Evolutionary conservation across 2,797 vertebrate genomes (phyloP).

Genomic region (Dendrocincla tyrannina): DNA sequence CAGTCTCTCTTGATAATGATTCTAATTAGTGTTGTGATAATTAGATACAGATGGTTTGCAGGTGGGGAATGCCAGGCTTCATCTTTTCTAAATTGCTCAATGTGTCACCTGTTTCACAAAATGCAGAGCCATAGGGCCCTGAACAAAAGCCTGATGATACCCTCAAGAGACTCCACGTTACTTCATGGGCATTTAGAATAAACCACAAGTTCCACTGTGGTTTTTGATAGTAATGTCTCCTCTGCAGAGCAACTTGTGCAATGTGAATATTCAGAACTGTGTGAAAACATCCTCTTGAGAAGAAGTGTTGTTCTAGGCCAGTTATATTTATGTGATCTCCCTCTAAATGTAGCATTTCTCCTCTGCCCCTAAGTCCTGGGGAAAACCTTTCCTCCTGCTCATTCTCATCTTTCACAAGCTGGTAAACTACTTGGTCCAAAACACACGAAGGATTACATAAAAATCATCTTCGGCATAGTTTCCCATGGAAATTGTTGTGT

Average conservation of each 20-base stretch:
- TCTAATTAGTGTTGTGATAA: conserved; percentile 31
- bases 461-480: background rate
- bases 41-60: background rate
- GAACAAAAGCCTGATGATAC: background rate
- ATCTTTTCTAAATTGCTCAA: background rate
- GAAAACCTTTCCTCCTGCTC: background rate
- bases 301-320: background rate
- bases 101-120: background rate
- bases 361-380: background rate
- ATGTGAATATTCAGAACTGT: background rate
- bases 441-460: background rate
- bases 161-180: background rate
- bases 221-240: background rate
- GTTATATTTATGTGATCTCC: background rate
- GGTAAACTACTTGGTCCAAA: background rate
- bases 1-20: background rate
- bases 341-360: background rate
- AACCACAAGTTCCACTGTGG: background rate
- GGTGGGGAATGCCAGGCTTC: background rate
- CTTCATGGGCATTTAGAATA: background rate
- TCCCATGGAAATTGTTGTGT: background rate
- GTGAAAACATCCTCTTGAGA: background rate
- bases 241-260: background rate
- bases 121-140: background rate
- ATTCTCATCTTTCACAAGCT: background rate